Base-by-base conservation (phyloP, 64 coral and sea anemone species). In the Trachythela sp. region DNA sequence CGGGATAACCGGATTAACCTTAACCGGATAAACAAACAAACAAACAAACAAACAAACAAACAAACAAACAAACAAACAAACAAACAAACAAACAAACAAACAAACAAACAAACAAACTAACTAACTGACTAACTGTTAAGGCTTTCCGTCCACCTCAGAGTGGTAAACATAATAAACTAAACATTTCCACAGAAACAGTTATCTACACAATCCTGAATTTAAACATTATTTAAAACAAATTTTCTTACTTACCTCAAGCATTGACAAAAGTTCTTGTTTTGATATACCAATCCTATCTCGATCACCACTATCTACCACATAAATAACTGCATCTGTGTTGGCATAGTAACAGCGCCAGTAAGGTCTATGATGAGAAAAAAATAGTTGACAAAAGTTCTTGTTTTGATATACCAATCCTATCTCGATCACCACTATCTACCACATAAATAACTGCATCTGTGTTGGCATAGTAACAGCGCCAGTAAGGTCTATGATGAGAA, bases 361-460 rank as follows among this genome's bases (percentile, higher is more conserved):
- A 0, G 96, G 96, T 72, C 96, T 95, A 50, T 9, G 77, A 89
- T 30, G 51, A 54, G 56, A n/a, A n/a, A 64, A 64, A 27, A 1
- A 64, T n/a, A 5, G 56, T 27, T 45, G 4, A 45, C 42, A n/a
- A 64, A 8, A 99, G 87, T 36, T 99, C 96, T 68, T 99, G 96
- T 68, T 99, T 99, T 71, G 96, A 99, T 26, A 99, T 99, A 20
- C 96, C 93, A 91, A 99, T 99, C 91, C 96, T 93, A 4, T 99
- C 96, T 71, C 27, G 89, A 72, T 99, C 96, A 45, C 92, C 92
- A 40, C 96, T 99, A 40, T 99, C 96, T 15, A 99, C 96, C 35
- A 99, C 96, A 88, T 99, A 99, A 48, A 99, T 99, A 31, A 99
- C 90, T 41, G 96, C 96, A 93, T 99, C 96, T 59, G 96, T 99